Conservation (phyloP, 2,888 invertebrate species). For the Eretmocerus hayati region DNA sequence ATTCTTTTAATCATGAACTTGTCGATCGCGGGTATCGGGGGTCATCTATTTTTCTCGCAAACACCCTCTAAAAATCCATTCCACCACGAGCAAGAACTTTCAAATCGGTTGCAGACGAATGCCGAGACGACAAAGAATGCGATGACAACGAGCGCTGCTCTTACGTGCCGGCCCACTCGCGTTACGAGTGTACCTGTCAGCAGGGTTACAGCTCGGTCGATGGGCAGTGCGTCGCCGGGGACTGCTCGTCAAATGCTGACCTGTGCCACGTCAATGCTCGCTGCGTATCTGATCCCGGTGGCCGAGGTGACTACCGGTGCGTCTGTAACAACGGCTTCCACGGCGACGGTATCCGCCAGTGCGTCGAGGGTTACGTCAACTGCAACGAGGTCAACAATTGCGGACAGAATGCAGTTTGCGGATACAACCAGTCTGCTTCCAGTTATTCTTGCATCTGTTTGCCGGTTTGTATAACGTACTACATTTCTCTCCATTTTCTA, state of each 20-base stretch:
- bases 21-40: no score
- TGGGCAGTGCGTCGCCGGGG: conserved; percentile 36
- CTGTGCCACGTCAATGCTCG: conserved; percentile 53
- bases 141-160: conserved; percentile 66
- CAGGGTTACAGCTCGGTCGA: conserved; percentile 58
- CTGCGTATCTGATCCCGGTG: conserved; percentile 39
- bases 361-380: conserved; percentile 46
- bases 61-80: no score
- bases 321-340: conserved; percentile 57
- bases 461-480: conserved; percentile 29
- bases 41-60: no score
- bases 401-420: conserved; percentile 71
- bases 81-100: no score
- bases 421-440: conserved; percentile 38
- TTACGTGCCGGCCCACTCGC: conserved; percentile 52
- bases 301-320: conserved; percentile 54
- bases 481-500: neutral
- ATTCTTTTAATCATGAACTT: no score
- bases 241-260: conserved; percentile 42
- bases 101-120: conserved; percentile 51
- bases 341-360: conserved; percentile 41
- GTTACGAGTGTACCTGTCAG: conserved; percentile 71
- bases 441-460: conserved; percentile 40
- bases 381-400: conserved; percentile 75
- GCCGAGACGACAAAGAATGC: conserved; percentile 60